phyloP scores from a whole-genome alignment of 92 coral and sea anemone genomes.

The Palythoa caribaeorum region DNA sequence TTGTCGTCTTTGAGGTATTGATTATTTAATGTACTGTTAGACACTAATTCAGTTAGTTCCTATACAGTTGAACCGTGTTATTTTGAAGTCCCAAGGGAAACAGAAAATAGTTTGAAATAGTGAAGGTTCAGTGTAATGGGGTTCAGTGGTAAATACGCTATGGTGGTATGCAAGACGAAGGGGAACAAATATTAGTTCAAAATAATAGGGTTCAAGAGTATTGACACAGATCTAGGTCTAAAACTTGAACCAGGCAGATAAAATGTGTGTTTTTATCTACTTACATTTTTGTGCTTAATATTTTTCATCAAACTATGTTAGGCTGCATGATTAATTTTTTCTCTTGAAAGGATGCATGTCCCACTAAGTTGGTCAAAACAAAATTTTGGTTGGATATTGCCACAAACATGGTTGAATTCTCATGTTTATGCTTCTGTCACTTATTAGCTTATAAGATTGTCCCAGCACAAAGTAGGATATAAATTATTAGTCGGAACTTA shows the following conservation, averaged over 20 bases:
- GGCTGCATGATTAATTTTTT: neutral
- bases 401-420: neutral
- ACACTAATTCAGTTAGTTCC: neutral
- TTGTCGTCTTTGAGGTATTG: slow-evolving; percentile 3
- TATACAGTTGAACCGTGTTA: no score
- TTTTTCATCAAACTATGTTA: neutral
- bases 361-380: neutral
- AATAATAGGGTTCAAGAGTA: no score
- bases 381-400: neutral
- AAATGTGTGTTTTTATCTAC: neutral
- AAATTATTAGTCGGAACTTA: neutral
- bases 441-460: neutral
- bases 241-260: neutral
- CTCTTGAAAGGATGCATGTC: neutral
- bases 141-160: no score
- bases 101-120: no score
- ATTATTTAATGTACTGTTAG: neutral
- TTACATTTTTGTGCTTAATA: neutral
- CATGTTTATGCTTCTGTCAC: neutral
- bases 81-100: no score
- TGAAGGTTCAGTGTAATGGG: no score
- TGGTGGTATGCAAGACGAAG: no score
- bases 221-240: neutral
- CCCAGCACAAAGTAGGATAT: slow-evolving; percentile 5
- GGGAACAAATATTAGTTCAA: no score